Evolutionary conservation across 2,113 vertebrate genomes (phyloP).

Genomic region (Mesitornis unicolor): DNA sequence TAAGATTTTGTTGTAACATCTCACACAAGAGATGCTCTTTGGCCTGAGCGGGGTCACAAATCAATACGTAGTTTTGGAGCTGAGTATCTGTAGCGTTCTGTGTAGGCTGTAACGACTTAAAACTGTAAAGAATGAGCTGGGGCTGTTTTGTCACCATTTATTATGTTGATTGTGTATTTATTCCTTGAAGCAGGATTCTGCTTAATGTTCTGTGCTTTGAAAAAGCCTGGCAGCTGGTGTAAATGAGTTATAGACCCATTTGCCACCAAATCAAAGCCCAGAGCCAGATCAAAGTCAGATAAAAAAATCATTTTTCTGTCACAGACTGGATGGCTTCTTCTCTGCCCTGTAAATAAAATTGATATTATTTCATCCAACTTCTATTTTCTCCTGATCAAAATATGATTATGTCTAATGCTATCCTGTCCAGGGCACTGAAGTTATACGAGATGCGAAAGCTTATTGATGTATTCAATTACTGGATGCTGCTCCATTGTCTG

Average conservation of each 20-base stretch:
- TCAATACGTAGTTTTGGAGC: neutral
- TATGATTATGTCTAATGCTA: conserved; percentile 76
- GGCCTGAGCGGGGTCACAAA: neutral
- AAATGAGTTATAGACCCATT: conserved; percentile 80
- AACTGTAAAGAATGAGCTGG: conserved; percentile 23
- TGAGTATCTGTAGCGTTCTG: neutral
- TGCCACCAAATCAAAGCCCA: conserved; percentile 66
- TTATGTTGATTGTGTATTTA: conserved; percentile 65
- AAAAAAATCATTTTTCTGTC: conserved; percentile 60
- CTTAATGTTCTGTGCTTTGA: conserved; percentile 50
- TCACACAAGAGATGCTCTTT: neutral
- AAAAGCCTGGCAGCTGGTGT: conserved; percentile 61
- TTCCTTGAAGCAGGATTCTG: conserved; percentile 43
- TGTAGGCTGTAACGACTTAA: neutral
- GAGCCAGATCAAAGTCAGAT: conserved; percentile 71
- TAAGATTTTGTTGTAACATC: neutral
- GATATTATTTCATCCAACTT: conserved; percentile 76
- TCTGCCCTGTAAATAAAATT: conserved; percentile 73
- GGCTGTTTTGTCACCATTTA: conserved; percentile 53
- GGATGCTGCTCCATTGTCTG: conserved; percentile 66
- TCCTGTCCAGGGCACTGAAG: conserved; percentile 57
- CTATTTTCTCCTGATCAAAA: conserved; percentile 79
- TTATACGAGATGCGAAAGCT: conserved; percentile 75
- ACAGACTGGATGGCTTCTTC: conserved; percentile 49
- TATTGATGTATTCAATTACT: conserved; percentile 82